phyloP scores from a whole-genome alignment of 2,113 vertebrate species.

The Aegotheles bennettii region DNA sequence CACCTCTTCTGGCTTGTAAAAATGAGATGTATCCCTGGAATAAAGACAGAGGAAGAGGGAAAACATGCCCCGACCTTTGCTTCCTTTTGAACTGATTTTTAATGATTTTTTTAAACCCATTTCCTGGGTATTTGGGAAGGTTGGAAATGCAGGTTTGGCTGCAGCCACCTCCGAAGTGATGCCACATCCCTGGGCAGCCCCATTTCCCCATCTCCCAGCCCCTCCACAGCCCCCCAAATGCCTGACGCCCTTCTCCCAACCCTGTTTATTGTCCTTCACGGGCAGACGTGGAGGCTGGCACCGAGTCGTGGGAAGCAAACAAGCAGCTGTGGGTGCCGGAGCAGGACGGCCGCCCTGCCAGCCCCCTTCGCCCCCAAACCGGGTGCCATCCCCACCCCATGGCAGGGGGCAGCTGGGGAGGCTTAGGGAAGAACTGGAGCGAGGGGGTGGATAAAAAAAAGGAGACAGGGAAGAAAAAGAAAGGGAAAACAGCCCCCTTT shows the following conservation, averaged over 20 bases:
- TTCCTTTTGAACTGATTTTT: not conserved
- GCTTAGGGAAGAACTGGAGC: not conserved
- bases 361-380: not conserved
- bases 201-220: fast-evolving
- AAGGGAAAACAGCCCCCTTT: conserved; percentile 24
- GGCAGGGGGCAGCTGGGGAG: not conserved
- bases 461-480: not conserved
- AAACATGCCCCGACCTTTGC: too few species aligned
- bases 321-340: not conserved
- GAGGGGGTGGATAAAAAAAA: not conserved
- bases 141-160: fast-evolving
- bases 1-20: not conserved
- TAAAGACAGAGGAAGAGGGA: not conserved
- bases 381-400: not conserved
- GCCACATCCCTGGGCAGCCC: fast-evolving
- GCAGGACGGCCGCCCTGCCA: not conserved
- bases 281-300: not conserved
- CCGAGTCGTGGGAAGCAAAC: not conserved
- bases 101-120: fast-evolving
- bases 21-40: not conserved
- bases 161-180: fast-evolving
- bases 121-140: not conserved
- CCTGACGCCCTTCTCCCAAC: not conserved
- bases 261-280: not conserved
- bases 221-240: not conserved